Conservation (phyloP, 1,140 invertebrate species). For the Bombus haemorrhoidalis region DNA sequence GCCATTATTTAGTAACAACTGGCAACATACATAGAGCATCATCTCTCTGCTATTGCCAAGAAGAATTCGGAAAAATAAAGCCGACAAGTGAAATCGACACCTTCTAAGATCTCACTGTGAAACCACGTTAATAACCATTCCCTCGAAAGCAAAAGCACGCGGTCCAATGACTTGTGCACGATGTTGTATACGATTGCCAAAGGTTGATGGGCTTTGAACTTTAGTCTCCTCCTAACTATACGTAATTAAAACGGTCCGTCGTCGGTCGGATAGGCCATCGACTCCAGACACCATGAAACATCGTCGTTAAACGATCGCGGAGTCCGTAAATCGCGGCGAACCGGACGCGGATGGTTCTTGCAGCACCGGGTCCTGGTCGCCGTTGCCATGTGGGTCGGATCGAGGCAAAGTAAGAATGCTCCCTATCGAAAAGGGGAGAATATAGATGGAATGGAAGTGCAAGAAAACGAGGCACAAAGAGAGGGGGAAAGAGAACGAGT, state of each 20-base stretch:
- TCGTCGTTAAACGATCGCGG: constrained; percentile 30
- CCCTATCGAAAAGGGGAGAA: constrained; percentile 58
- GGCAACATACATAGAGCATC: too few relatives aligned
- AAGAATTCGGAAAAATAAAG: background rate
- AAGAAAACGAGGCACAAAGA: constrained; percentile 46
- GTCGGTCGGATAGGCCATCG: background rate
- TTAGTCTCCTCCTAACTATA: constrained; percentile 17
- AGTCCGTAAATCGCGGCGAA: constrained; percentile 45
- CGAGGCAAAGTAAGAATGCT: constrained; percentile 50
- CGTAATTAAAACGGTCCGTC: constrained; percentile 45
- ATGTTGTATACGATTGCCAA: background rate
- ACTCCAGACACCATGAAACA: constrained; percentile 29
- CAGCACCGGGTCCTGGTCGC: constrained; percentile 3
- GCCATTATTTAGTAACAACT: too few relatives aligned
- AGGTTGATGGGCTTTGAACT: background rate
- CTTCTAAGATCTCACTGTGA: background rate
- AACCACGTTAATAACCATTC: background rate
- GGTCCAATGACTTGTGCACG: background rate
- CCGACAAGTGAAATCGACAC: background rate
- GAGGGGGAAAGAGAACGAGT: background rate
- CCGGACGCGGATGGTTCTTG: constrained; percentile 14
- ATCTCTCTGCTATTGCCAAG: too few relatives aligned
- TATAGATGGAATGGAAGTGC: constrained; percentile 56
- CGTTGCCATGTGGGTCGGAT: constrained; percentile 23
- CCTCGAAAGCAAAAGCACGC: background rate